Conservation (phyloP, 2,797 vertebrate species). For the Sebastes trivittatus region DNA sequence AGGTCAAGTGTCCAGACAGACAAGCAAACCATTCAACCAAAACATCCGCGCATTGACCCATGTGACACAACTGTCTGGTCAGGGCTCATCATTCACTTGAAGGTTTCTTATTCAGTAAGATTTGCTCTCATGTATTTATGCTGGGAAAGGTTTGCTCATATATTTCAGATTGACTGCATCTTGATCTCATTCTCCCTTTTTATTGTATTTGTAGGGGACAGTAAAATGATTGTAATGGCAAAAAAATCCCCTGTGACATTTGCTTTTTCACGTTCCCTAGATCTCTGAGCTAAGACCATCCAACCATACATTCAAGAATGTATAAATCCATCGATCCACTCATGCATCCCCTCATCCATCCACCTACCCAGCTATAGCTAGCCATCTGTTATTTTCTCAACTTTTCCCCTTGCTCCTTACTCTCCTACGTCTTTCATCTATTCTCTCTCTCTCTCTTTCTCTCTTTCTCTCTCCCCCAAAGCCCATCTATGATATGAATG, state of each 20-base stretch:
- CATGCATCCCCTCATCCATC: conserved; percentile 1
- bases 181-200: not conserved
- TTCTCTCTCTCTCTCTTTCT: not conserved
- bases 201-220: not conserved
- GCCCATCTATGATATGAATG: conserved; percentile 27
- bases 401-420: not conserved
- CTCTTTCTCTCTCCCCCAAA: conserved; percentile 12
- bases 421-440: conserved; percentile 21
- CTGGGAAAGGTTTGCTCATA: not conserved
- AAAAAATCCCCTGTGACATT: not conserved
- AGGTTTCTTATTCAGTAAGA: not conserved
- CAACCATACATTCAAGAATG: not conserved
- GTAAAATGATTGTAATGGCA: not conserved
- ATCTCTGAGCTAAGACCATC: conserved; percentile 12
- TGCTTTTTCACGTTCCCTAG: not conserved
- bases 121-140: not conserved
- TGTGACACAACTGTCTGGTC: conserved; percentile 3
- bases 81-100: not conserved
- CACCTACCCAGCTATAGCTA: conserved; percentile 15
- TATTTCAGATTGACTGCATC: not conserved
- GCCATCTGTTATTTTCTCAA: conserved; percentile 48
- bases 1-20: not conserved
- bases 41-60: not conserved
- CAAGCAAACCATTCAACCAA: conserved; percentile 5
- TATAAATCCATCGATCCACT: not conserved